Percentiles rank a stretch among this genome's conserved stretches.
Conservation (phyloP, 2,113 vertebrate species). For the Siniperca knerii region DNA sequence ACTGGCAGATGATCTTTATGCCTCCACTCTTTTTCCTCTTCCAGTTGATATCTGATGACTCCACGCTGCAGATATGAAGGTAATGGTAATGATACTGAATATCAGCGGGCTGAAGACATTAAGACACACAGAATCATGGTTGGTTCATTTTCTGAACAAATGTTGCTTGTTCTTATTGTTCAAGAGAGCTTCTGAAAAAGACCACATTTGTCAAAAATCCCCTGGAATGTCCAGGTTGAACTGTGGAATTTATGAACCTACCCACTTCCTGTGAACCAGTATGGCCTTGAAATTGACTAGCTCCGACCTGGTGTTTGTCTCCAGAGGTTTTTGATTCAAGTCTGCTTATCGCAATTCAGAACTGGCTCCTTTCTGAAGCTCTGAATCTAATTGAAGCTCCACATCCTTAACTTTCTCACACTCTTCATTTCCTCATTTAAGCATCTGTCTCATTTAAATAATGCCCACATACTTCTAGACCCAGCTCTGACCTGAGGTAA, state of each 20-base stretch:
- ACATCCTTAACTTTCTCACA: neutral
- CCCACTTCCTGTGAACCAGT: neutral
- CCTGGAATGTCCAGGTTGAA: neutral
- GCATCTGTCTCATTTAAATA: neutral
- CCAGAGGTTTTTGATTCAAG: neutral
- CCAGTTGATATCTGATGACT: constrained; percentile 97
- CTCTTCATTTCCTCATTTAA: neutral
- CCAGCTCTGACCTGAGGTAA: constrained; percentile 90
- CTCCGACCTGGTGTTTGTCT: neutral
- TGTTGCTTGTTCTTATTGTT: neutral
- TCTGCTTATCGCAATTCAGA: neutral
- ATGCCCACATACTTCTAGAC: neutral
- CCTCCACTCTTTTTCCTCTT: constrained; percentile 97
- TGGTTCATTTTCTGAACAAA: neutral
- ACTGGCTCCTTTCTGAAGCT: neutral
- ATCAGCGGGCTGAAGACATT: neutral
- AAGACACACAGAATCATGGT: neutral
- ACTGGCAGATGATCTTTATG: constrained; percentile 96
- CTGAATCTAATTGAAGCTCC: neutral
- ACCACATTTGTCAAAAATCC: neutral
- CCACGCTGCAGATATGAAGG: constrained; percentile 85
- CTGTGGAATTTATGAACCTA: neutral
- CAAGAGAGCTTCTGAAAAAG: neutral
- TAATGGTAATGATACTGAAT: neutral
- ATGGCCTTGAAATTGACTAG: neutral